Base-by-base conservation (phyloP, 37 sponge, comb jelly and placozoan genomes). In the Chondrilla cf. caribensis region DNA sequence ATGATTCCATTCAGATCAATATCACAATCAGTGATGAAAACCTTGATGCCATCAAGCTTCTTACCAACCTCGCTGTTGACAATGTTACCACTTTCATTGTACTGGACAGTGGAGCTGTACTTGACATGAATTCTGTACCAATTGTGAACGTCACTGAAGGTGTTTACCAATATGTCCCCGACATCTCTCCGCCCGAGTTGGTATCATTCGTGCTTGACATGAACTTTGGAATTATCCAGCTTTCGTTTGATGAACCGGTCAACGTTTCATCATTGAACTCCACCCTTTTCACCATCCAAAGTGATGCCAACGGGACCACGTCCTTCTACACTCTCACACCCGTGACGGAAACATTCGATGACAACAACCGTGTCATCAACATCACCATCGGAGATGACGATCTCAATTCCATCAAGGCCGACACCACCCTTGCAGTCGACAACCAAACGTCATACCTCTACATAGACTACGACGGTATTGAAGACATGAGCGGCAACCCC, bases 171-270 rank as follows among this genome's bases (percentile, higher is more conserved):
- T 88, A 83, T 38, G 64, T 71, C 4, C 70, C 78, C 18, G 95
- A 94, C 73, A 83, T 51, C 3, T 86, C 89, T 39, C 62, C 79
- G 41, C 95, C 95, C 28, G 78, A 73, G 55, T 78, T 94, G 51
- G 51, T 71, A n/a, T 35, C 71, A 25, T 88, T 77, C 76, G 67
- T 68, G 18, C 67, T 94, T 65, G 95, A 94, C 71, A 60, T 94
- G 32, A 86, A 90, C 40, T 51, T 24, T 35, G 95, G 91, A 0
- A 47, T 83, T 42, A 14, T 94, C 17, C 51, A 36, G 18, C 79
- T 94, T 21, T 81, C 80, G 38, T 94, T 94, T 73, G 66, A 65
- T 44, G 95, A 94, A 54, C 86, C 91, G 29, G 87, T 94, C n/a
- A 84, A 90, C 40, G 65, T 89, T 0, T 44, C 64, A 31, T 80